Base-by-base conservation (phyloP, 2,888 invertebrate genomes). In the Acleris sparsana region DNA sequence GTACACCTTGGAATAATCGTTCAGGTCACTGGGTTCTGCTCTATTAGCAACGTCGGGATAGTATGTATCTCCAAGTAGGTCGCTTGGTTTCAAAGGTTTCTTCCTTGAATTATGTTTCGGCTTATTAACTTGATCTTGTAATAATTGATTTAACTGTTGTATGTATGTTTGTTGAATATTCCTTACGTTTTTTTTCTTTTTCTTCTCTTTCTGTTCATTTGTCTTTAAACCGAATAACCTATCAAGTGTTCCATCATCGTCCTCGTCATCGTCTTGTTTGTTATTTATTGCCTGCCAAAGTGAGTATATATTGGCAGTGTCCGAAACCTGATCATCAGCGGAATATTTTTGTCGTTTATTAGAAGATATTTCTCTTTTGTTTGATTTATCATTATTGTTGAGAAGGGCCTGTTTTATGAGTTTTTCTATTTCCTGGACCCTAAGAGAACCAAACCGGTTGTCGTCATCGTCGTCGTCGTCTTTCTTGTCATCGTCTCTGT, bases 1-100 rank as follows among this genome's bases (percentile, higher is more conserved):
- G 53, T 81, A 86, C 53, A 88, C 72, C 75, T 84, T 85, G 2
- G 85, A 84, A 74, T 84, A 84, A 25, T 80, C 74, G 53, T 77
- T 73, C 11, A 43, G 39, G 48, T 59, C 59, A 44, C 17, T 20
- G n/a, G 18, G 0, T 5, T 33, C 39, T 22, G n/a, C 55, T 44
- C 48, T 60, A 46, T 57, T 29, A 20, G 5, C 39, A 9, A 20
- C 17, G 0, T 58, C 57, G n/a, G 18, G 44, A 22, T 57, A 11
- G 46, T 25, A 39, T 5, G 17, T 18, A 20, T 57, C 44, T 7
- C 51, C 55, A 11, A 63, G 44, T 39, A 67, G 44, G n/a, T 58
- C 52, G 53, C 25, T 53, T 16, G 53, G 62, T 1, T 5, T 29
- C 16, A 53, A 2, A 13, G 5, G 62, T 48, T 53, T 22, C 44